Base-by-base conservation (phyloP, 1,140 invertebrate genomes). In the Drosophila nannoptera region DNA sequence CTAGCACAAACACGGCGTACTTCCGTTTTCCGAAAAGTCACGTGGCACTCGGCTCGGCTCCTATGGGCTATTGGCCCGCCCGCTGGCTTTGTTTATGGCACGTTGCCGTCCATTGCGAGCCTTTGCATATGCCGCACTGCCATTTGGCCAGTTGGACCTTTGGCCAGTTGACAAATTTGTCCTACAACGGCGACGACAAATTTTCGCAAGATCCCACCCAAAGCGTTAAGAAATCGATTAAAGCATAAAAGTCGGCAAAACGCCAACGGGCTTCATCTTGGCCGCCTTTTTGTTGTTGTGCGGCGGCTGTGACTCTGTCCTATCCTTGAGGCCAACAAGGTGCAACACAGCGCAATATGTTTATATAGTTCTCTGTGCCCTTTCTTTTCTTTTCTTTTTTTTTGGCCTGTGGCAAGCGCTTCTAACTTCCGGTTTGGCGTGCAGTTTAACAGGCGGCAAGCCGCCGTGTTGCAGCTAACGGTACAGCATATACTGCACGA, bases 1-100 rank as follows among this genome's bases (percentile, higher is more conserved):
- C 33, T 62, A 22, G 65, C 58, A 62, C 52, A 72, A 77, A 74
- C 46, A 42, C 48, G 63, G 68, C 59, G 63, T 56, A 82, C 80
- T 86, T 86, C 81, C 86, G 86, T 87, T 82, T 88, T 87, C 86
- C 77, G 62, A 87, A 88, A 87, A 88, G 86, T 88, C 86, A 88
- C 86, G 86, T 88, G 86, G 82, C 86, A 36, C 74, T 76, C 66
- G 50, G 73, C 16, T 22, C 48, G 7, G 12, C 16, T 42, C 43
- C 7, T 22, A 22, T 22, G 40, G 48, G 35, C 31, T 29, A 45
- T 4, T 12, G 4, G 53, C 5, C 75, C 83, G 48, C 83, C 83
- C 73, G 83, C 83, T 87, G 83, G 43, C 78, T 80, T 87, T 87
- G 83, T 87, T 78, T 87, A 80, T 87, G 73, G 78, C 83, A 87